phyloP scores from a whole-genome alignment of 2,888 invertebrate species.

The Lingula anatina region DNA sequence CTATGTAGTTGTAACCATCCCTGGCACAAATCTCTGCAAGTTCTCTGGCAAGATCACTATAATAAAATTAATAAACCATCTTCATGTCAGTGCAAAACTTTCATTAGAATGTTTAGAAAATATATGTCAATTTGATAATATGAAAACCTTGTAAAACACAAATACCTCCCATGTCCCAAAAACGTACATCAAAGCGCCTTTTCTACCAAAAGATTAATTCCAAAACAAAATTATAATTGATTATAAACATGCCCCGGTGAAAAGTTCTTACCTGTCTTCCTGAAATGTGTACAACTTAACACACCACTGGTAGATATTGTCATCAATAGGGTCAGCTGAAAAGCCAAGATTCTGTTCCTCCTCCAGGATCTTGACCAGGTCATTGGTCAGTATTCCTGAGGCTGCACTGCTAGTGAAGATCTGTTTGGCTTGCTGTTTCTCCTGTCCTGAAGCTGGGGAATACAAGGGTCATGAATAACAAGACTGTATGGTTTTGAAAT shows the following conservation, averaged over 20 bases:
- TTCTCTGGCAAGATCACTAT: slow-evolving; percentile 34
- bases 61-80: too few relatives aligned
- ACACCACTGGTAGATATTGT: slow-evolving; percentile 49
- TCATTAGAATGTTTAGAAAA: too few relatives aligned
- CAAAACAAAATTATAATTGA: not conserved
- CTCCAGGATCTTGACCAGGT: slow-evolving; percentile 44
- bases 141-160: not conserved
- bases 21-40: slow-evolving; percentile 24
- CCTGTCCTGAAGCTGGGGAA: slow-evolving; percentile 12
- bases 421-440: slow-evolving; percentile 25
- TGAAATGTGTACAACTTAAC: slow-evolving; percentile 42
- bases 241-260: too few relatives aligned
- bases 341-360: slow-evolving; percentile 30
- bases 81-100: too few relatives aligned
- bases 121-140: too few relatives aligned
- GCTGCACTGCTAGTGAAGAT: slow-evolving; percentile 48
- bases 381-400: slow-evolving; percentile 49
- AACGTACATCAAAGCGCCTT: too few relatives aligned
- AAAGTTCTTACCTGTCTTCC: slow-evolving; percentile 21
- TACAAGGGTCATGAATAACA: too few relatives aligned
- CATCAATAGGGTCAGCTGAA: slow-evolving; percentile 45
- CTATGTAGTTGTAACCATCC: slow-evolving; percentile 46
- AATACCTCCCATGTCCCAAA: too few relatives aligned
- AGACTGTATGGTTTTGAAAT: too few relatives aligned
- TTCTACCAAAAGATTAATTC: slow-evolving; percentile 1